Evolutionary conservation across 2,797 vertebrate species (phyloP).

Genomic region (Glyptemys insculpta): DNA sequence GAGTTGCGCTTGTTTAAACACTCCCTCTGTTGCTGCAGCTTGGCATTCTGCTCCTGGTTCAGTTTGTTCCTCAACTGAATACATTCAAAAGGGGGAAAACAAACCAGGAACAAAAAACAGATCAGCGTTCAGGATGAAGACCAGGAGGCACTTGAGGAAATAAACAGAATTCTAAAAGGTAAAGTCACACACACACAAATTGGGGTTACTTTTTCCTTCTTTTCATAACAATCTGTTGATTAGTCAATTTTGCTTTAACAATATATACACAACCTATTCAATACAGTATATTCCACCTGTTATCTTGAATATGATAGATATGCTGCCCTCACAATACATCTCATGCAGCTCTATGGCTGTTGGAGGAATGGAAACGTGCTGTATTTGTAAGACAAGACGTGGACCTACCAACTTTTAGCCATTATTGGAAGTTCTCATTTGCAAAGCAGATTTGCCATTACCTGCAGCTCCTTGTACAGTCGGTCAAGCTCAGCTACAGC

Average conservation of each 20-base stretch:
- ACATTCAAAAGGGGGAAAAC: slow-evolving; percentile 41
- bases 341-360: background rate
- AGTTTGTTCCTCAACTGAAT: slow-evolving; percentile 93
- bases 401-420: background rate
- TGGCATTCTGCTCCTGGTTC: slow-evolving; percentile 93
- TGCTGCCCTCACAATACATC: background rate
- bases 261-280: background rate
- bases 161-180: slow-evolving; percentile 29
- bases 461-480: slow-evolving; percentile 95
- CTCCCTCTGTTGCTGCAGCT: slow-evolving; percentile 94
- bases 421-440: background rate
- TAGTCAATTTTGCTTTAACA: background rate
- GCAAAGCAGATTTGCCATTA: slow-evolving; percentile 30
- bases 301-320: background rate
- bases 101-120: slow-evolving; percentile 55
- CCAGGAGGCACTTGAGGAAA: slow-evolving; percentile 22
- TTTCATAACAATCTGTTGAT: background rate
- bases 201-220: background rate
- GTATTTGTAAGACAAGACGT: background rate
- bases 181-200: slow-evolving; percentile 37
- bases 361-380: accelerated
- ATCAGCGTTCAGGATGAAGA: slow-evolving; percentile 38
- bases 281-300: background rate
- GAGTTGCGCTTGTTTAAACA: slow-evolving; percentile 91
- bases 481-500: slow-evolving; percentile 92